A percentile compares a stretch with the other conserved stretches of the same genome.
Evolutionary conservation across 2,888 invertebrate genomes (phyloP).

Genomic region (Drosophila leonis): DNA sequence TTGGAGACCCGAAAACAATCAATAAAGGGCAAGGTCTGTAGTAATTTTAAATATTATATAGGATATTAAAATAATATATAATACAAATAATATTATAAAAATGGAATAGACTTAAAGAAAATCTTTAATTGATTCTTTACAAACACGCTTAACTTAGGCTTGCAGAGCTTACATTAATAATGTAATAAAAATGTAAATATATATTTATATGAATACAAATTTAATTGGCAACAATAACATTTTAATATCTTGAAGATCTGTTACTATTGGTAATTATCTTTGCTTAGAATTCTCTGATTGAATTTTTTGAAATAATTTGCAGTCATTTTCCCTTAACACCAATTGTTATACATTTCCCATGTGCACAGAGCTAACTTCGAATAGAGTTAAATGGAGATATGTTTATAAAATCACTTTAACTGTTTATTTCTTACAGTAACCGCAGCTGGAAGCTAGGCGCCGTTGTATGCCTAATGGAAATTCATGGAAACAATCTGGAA

Average conservation of each 20-base stretch:
- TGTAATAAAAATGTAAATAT: no score
- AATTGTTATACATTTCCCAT: neutral
- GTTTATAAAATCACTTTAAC: conserved; percentile 18
- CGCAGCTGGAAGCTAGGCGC: conserved; percentile 21
- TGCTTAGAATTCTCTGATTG: neutral
- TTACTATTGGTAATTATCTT: neutral
- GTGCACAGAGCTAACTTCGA: neutral
- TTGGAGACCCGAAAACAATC: neutral
- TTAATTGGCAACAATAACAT: neutral
- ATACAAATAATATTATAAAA: no score
- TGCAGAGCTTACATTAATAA: no score
- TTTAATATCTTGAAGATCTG: neutral
- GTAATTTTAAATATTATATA: no score
- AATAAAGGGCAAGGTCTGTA: neutral
- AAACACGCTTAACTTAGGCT: no score
- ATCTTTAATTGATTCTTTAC: no score
- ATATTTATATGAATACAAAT: neutral
- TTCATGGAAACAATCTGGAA: conserved; percentile 46
- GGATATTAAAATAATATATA: no score
- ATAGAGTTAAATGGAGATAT: neutral
- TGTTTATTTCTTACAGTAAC: conserved; percentile 6
- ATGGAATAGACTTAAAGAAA: no score
- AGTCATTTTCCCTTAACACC: neutral
- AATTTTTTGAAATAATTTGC: neutral
- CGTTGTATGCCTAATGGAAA: conserved; percentile 55